These are phyloP conservation scores for Conchocele bisecta DNA, from an alignment of 2,888 invertebrate genomes.

Conservation along the genomic window DNA sequence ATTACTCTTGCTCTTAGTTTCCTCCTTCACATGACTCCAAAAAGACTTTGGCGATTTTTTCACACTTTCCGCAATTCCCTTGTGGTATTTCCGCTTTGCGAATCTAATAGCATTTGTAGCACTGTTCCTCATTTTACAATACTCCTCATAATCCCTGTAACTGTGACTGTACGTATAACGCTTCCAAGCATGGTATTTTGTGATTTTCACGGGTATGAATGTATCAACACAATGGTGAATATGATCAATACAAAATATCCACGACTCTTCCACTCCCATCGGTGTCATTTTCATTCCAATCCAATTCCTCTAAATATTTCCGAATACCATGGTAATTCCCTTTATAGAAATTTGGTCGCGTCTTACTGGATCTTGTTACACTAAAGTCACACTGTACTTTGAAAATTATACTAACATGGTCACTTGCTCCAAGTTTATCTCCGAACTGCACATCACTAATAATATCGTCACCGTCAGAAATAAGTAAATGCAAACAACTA, in stretches of 20 bases:
- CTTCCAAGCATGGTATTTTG: slow-evolving; percentile 31
- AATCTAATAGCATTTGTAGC: slow-evolving; percentile 15
- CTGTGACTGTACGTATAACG: slow-evolving; percentile 23
- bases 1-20: slow-evolving; percentile 19
- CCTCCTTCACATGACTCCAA: slow-evolving; percentile 16
- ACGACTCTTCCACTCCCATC: neutral
- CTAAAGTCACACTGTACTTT: neutral
- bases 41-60: slow-evolving; percentile 15
- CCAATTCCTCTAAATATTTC: neutral
- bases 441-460: too few species aligned
- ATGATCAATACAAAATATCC: neutral
- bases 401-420: slow-evolving; percentile 10
- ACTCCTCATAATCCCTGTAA: neutral
- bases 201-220: slow-evolving; percentile 3
- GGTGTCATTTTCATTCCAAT: neutral
- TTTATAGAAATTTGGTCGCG: slow-evolving; percentile 7
- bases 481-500: too few species aligned
- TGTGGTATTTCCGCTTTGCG: neutral
- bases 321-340: neutral
- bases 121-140: slow-evolving; percentile 4
- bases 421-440: too few species aligned
- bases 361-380: neutral
- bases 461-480: too few species aligned
- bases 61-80: neutral
- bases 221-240: neutral